Conservation (phyloP, 2,113 vertebrate species). For the Hoplias malabaricus region DNA sequence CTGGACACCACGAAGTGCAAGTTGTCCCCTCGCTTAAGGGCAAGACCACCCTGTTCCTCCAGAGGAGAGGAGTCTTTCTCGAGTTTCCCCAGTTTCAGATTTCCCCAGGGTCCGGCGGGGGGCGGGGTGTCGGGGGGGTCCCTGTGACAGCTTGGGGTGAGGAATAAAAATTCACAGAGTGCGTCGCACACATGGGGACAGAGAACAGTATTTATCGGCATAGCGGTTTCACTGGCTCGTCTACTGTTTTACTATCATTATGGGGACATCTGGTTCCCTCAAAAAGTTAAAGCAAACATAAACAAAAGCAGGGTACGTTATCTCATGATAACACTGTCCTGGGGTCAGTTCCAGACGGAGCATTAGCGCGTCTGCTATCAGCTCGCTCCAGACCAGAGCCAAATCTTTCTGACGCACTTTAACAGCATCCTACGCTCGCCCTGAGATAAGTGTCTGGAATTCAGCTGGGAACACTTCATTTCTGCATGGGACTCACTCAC, state of each 20-base stretch:
- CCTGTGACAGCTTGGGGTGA: no score
- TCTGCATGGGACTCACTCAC: background rate
- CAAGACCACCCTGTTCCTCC: no score
- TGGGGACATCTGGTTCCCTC: background rate
- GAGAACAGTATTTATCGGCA: no score
- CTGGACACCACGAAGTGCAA: no score
- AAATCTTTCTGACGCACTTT: background rate
- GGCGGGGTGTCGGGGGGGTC: no score
- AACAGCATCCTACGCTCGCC: background rate
- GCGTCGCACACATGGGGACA: no score
- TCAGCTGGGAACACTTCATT: background rate
- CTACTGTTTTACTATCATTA: background rate
- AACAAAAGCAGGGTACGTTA: background rate
- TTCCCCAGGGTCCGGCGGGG: no score
- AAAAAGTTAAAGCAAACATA: background rate
- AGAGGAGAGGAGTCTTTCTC: no score
- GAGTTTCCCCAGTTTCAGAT: no score
- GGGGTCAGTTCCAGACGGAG: background rate
- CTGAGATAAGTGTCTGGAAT: background rate
- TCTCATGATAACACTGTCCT: background rate
- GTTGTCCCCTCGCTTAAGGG: no score
- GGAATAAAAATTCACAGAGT: no score
- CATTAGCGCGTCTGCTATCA: background rate
- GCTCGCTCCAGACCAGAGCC: background rate
- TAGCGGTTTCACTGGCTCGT: no score